Base-by-base conservation (phyloP, 2,113 vertebrate genomes). In the Thinocorus orbignyianus region DNA sequence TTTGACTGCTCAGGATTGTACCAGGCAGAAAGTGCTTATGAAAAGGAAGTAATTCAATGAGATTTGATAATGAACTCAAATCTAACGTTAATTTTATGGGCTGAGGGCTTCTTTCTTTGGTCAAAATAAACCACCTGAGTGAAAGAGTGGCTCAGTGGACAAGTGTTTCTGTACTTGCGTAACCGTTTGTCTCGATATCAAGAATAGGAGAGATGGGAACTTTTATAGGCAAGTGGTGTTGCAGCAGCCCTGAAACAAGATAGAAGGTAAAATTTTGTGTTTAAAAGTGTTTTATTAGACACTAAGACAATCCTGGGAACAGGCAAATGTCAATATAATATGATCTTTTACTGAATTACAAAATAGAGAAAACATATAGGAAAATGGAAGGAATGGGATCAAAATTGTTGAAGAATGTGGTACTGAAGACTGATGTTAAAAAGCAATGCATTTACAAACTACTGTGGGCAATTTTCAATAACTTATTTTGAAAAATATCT, bases 361-460 rank as follows among this genome's bases (percentile, higher is more conserved):
- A 13, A 44, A 44, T 6, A 51, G 13, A 51, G 24, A 25, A 39
- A 69, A 35, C 35, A 54, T 17, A 51, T 14, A 25, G 24, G 26
- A 71, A 84, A 54, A 26, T 39, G 11, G 10, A 60, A 35, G 20
- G 8, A 48, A 26, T 33, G 13, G 13, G 17, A 58, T 78, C 48
- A 90, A 86, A 66, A 62, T 71, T 48, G 39, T 90, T 93, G 55
- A 94, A 96, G 70, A 25, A 84, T 93, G 9, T 19, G 37, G 28
- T 25, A n/a, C n/a, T 19, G 37, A 81, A 60, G 64, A 93, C 62
- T 95, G 86, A 57, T 23, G 44, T 57, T 44, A 92, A 95, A 95
- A 91, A 94, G 80, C 83, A 84, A 94, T 82, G 66, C 64, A 42
- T 81, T 26, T 74, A 81, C 90, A 96, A 94, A 94, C 52, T 51